Base-by-base conservation (phyloP, 2,797 vertebrate genomes). In the Phoxinus dragarum region DNA sequence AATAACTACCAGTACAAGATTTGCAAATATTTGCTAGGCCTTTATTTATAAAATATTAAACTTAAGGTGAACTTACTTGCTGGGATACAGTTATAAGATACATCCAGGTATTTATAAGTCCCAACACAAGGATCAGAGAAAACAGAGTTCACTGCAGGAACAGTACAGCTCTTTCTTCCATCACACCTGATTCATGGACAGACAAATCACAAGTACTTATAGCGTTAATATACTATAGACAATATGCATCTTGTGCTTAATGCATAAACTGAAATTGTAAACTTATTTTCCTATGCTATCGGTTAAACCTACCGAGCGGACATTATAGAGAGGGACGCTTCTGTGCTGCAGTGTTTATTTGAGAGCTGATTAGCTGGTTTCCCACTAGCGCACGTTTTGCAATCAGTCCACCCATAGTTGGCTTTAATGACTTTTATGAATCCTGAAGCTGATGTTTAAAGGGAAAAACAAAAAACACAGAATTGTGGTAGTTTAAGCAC, bases 361-460 rank as follows among this genome's bases (percentile, higher is more conserved):
- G 80, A 74, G 31, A 79, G 3, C 21, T 19, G 31, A 4, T 40
- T 4, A 47, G 42, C 9, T 19, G 73, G 40, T 27, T 4, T 23
- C 5, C 3, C 47, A 3, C 3, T 36, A 72, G 31, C 12, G 17
- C 68, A 86, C 4, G 52, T 80, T 17, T 2, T 11, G 8, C 27
- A 1, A 52, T 21, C 2, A 49, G n/a, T 80, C 7, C 75, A 31
- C 44, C 84, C 69, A 42, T 75, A 74, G 68, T 73, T 86, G 38
- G 80, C 84, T n/a, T 3, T 23, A 34, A 17, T 7, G 34, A 73
- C 42, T 34, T 73, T 88, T 27, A 85, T 66, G 40, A 52, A 78
- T 3, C 44, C 78, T 11, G 1, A 27, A 16, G 21, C 78, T 49
- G 14, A 16, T 78, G 82, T 34, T 16, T 19, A 47, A 21, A 17